Evolutionary conservation across 2,113 vertebrate species (phyloP).

Genomic region (Microcebus murinus): DNA sequence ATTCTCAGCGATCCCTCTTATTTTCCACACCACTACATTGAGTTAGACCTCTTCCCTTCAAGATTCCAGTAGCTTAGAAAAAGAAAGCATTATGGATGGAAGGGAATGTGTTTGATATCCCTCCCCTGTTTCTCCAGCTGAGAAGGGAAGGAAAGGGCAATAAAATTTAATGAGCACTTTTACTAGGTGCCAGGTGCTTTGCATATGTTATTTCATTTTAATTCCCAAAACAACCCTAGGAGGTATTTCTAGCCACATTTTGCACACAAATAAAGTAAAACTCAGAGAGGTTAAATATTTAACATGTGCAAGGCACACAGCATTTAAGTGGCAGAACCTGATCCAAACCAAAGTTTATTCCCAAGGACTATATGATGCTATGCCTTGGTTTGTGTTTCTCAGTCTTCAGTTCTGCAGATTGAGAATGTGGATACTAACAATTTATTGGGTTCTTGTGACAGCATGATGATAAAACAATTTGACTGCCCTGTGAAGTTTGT

Average conservation of each 20-base stretch:
- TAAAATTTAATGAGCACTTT: conserved; percentile 76
- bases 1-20: neutral
- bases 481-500: neutral
- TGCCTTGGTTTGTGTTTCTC: neutral
- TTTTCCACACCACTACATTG: neutral
- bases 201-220: conserved; percentile 73
- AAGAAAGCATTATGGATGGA: conserved; percentile 44
- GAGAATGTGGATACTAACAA: neutral
- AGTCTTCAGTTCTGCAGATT: neutral
- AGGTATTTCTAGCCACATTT: conserved; percentile 34
- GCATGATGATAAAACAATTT: neutral
- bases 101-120: neutral
- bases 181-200: conserved; percentile 73
- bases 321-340: neutral
- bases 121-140: conserved; percentile 61
- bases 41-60: neutral
- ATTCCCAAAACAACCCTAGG: conserved; percentile 48
- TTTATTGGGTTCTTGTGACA: neutral
- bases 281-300: conserved; percentile 33
- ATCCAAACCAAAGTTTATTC: neutral
- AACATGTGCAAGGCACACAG: neutral
- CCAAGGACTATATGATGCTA: fast-evolving
- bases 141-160: conserved; percentile 64
- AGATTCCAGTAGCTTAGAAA: conserved; percentile 55
- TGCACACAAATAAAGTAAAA: conserved; percentile 4